Evolutionary conservation across 37 sponge, comb jelly and placozoan genomes (phyloP).

Genomic region (Hormiphora californensis): DNA sequence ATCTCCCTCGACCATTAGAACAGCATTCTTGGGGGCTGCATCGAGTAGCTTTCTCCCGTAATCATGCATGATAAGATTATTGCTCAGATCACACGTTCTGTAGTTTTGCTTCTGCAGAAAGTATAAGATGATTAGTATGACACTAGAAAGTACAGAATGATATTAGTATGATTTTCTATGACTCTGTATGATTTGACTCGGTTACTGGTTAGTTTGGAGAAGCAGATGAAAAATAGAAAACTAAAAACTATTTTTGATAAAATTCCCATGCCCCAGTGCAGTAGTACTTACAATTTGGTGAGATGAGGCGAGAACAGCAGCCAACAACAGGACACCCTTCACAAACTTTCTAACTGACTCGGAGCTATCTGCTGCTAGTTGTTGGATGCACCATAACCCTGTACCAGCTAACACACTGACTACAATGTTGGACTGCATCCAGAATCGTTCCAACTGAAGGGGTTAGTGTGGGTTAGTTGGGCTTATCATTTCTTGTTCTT

Average conservation of each 20-base stretch:
- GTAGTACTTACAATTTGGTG: slow-evolving; percentile 6
- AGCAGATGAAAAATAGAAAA: too few relatives aligned
- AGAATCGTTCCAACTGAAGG: slow-evolving; percentile 34
- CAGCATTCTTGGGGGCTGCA: background rate
- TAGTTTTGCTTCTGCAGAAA: slow-evolving; percentile 3
- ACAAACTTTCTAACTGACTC: background rate
- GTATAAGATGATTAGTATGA: too few relatives aligned
- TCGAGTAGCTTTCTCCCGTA: slow-evolving; percentile 36
- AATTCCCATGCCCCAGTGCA: background rate
- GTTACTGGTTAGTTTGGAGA: too few relatives aligned
- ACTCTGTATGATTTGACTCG: too few relatives aligned
- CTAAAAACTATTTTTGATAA: too few relatives aligned
- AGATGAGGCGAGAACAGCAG: background rate
- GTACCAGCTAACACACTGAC: slow-evolving; percentile 18
- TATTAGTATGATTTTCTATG: too few relatives aligned
- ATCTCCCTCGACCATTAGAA: slow-evolving; percentile 23
- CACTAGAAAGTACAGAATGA: too few relatives aligned
- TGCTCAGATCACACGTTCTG: slow-evolving; percentile 34
- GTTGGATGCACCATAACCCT: slow-evolving; percentile 6
- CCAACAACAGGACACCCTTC: background rate
- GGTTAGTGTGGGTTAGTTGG: too few relatives aligned
- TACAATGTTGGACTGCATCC: slow-evolving; percentile 50
- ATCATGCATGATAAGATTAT: slow-evolving; percentile 1
- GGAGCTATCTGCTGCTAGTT: background rate
- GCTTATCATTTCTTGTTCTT: background rate